These are phyloP conservation scores for Clunio marinus DNA, from an alignment of 2,888 invertebrate genomes.

Conservation along the genomic window DNA sequence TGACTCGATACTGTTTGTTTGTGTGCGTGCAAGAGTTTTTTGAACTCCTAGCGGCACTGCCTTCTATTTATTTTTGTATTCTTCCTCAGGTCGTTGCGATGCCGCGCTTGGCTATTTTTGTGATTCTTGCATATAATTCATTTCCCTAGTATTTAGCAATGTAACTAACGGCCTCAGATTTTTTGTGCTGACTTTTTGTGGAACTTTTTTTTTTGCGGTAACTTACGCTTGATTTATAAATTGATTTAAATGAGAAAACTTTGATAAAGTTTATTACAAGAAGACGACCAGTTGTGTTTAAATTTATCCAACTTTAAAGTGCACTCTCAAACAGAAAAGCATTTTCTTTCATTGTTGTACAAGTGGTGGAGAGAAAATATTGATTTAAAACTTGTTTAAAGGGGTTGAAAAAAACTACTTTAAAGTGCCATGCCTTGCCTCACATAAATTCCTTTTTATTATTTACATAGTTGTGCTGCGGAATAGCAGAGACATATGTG, in stretches of 20 bases:
- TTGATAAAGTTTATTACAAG: no score
- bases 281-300: no score
- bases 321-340: no score
- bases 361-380: neutral
- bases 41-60: constrained; percentile 29
- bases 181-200: no score
- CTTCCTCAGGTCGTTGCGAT: constrained; percentile 16
- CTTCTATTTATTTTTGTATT: constrained; percentile 14
- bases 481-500: neutral
- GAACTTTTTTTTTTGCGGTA: no score
- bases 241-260: no score
- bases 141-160: no score
- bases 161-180: no score
- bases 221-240: no score
- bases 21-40: constrained; percentile 33
- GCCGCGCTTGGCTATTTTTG: neutral
- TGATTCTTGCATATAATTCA: neutral
- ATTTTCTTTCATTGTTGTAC: neutral
- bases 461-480: neutral
- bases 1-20: constrained; percentile 20
- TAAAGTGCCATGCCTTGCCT: neutral
- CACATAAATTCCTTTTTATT: neutral
- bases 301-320: no score
- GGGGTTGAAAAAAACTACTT: neutral
- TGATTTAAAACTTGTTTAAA: neutral